Evolutionary conservation across 2,888 invertebrate genomes (phyloP).

Genomic region (Hirudinaria manillensis): DNA sequence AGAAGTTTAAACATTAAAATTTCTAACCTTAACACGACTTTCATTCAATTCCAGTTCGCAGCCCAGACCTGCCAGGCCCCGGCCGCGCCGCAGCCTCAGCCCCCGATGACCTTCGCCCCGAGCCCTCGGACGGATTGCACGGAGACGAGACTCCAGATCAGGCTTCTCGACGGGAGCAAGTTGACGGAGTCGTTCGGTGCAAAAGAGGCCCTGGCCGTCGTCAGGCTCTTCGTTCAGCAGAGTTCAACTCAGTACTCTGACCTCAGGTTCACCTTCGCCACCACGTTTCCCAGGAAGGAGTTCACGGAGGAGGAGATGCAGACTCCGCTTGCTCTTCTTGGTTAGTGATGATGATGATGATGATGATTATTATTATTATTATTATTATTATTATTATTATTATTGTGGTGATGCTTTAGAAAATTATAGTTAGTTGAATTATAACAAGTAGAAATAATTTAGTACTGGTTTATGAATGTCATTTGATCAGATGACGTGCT

Average conservation of each 20-base stretch:
- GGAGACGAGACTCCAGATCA: slow-evolving; percentile 61
- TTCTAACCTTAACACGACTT: neutral
- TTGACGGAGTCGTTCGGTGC: slow-evolving; percentile 73
- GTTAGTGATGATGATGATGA: slow-evolving; percentile 48
- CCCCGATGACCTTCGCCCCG: slow-evolving; percentile 38
- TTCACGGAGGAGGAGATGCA: slow-evolving; percentile 81
- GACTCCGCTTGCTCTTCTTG: slow-evolving; percentile 74
- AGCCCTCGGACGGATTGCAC: slow-evolving; percentile 61
- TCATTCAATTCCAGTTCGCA: neutral
- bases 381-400: neutral
- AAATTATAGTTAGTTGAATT: neutral
- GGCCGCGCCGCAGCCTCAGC: slow-evolving; percentile 37
- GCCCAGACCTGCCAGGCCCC: slow-evolving; percentile 29
- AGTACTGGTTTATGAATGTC: no score
- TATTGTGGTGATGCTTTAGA: neutral
- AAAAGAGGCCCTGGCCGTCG: slow-evolving; percentile 82
- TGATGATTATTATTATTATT: neutral
- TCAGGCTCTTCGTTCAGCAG: slow-evolving; percentile 78
- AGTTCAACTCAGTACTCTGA: slow-evolving; percentile 66
- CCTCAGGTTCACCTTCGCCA: slow-evolving; percentile 73
- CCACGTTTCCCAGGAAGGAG: slow-evolving; percentile 80
- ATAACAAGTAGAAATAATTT: no score
- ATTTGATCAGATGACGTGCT: no score
- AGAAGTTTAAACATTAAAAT: no score
- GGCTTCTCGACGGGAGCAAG: slow-evolving; percentile 69